Conservation (phyloP, 2,888 invertebrate species). For the Chymomyza amoena region DNA sequence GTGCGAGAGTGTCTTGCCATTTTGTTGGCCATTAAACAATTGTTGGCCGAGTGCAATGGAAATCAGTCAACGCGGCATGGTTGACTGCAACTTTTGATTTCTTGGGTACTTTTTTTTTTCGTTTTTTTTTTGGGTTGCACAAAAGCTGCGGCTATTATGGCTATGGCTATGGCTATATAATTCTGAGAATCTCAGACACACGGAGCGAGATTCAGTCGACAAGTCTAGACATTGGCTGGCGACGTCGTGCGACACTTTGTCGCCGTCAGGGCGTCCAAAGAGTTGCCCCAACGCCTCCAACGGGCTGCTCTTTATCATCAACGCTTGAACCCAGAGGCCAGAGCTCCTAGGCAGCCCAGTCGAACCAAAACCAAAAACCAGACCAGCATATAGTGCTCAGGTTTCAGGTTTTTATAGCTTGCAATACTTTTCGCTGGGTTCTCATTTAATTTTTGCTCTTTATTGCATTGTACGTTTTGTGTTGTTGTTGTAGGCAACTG, state of each 20-base stretch:
- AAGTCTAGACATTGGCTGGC: conserved; percentile 18
- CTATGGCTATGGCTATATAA: background rate
- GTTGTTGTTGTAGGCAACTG: conserved; percentile 4
- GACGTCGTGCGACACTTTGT: conserved; percentile 62
- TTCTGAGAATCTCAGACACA: conserved; percentile 13
- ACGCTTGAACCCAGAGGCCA: too few species aligned
- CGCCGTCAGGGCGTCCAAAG: conserved; percentile 40
- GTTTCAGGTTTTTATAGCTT: conserved; percentile 63
- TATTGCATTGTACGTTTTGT: conserved; percentile 46
- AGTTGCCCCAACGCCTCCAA: conserved; percentile 31
- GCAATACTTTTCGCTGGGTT: conserved; percentile 42
- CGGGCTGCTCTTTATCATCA: background rate
- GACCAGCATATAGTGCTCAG: conserved; percentile 65
- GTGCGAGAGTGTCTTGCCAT: conserved; percentile 32
- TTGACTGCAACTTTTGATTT: conserved; percentile 8
- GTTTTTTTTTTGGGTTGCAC: conserved; percentile 3
- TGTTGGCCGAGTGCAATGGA: conserved; percentile 9
- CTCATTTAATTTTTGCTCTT: conserved; percentile 32
- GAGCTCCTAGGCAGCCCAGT: too few species aligned
- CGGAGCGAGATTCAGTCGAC: conserved; percentile 1
- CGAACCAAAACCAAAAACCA: too few species aligned
- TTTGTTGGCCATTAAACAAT: conserved; percentile 30
- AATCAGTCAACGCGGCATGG: conserved; percentile 29
- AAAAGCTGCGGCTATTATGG: conserved; percentile 7
- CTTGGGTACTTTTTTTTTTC: conserved; percentile 17